phyloP scores from a whole-genome alignment of 2,888 invertebrate species.

The Drosophila helvetica region DNA sequence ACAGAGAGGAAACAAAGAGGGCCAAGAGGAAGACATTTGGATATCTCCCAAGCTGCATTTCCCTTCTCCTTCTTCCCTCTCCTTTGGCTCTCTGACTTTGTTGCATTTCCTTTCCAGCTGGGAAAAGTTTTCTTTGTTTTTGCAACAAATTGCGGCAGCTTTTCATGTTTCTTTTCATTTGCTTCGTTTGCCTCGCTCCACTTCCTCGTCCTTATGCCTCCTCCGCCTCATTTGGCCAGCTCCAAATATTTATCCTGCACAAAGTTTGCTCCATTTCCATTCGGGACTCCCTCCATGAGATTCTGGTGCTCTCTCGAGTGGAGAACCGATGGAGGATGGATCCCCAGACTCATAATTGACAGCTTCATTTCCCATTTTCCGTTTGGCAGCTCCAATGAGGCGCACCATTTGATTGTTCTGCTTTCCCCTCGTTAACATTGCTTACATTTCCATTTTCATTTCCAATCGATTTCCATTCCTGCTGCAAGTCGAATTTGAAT shows the following conservation, averaged over 20 bases:
- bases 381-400: conserved; percentile 18
- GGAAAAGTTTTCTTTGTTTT: conserved; percentile 53
- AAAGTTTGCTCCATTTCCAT: conserved; percentile 7
- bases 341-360: conserved; percentile 16
- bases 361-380: conserved; percentile 10
- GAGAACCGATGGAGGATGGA: not conserved
- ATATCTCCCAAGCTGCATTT: conserved; percentile 37
- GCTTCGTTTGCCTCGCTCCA: conserved; percentile 20
- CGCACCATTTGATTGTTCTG: conserved; percentile 18
- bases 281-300: not conserved
- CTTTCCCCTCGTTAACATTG: conserved; percentile 23
- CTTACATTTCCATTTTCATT: conserved; percentile 23
- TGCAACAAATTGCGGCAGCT: conserved; percentile 54
- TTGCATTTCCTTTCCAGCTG: conserved; percentile 30
- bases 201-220: conserved; percentile 8
- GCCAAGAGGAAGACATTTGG: conserved; percentile 26
- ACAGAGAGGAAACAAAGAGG: not conserved
- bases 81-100: conserved; percentile 34
- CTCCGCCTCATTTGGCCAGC: conserved; percentile 27
- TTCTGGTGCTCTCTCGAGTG: not conserved
- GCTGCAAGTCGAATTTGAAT: not conserved
- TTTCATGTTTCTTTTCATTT: conserved; percentile 42
- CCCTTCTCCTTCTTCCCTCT: conserved; percentile 9
- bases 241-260: conserved; percentile 25
- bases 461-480: conserved; percentile 5